phyloP scores from a whole-genome alignment of 1,140 invertebrate species.

The Pemphigus obesinymphae region DNA sequence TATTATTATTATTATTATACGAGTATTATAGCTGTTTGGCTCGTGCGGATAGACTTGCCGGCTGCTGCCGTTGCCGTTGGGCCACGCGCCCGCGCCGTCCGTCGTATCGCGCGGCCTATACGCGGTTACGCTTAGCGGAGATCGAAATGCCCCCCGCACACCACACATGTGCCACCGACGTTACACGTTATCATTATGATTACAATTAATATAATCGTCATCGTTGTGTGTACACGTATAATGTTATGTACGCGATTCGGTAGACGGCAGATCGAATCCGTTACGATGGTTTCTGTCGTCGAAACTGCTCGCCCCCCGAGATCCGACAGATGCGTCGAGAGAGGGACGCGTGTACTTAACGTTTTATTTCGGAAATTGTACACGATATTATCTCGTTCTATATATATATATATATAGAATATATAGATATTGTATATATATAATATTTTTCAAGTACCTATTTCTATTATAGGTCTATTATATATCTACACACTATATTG shows the following conservation, averaged over 20 bases:
- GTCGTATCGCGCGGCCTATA: not conserved
- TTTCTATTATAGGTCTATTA: too few relatives aligned
- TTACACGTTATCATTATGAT: not conserved
- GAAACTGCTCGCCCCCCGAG: not conserved
- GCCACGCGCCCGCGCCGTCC: not conserved
- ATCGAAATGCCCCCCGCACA: conserved; percentile 16
- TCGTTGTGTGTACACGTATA: not conserved
- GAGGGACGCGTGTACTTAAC: not conserved
- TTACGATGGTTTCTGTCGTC: not conserved
- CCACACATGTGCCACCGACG: not conserved
- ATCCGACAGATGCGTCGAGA: conserved; percentile 1
- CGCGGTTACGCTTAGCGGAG: conserved; percentile 3
- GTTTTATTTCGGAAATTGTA: too few relatives aligned
- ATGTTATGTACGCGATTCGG: not conserved
- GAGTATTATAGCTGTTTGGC: not conserved
- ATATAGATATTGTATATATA: not conserved
- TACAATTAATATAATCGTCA: too few relatives aligned
- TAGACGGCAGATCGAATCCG: conserved; percentile 8
- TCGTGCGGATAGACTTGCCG: conserved; percentile 27
- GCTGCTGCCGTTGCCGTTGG: conserved; percentile 8
- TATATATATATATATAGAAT: not conserved
- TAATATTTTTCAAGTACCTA: not conserved
- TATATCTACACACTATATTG: too few relatives aligned
- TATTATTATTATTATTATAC: not conserved
- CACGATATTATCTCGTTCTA: too few relatives aligned